phyloP scores from a whole-genome alignment of 2,888 invertebrate genomes.

The Lypha dubia region DNA sequence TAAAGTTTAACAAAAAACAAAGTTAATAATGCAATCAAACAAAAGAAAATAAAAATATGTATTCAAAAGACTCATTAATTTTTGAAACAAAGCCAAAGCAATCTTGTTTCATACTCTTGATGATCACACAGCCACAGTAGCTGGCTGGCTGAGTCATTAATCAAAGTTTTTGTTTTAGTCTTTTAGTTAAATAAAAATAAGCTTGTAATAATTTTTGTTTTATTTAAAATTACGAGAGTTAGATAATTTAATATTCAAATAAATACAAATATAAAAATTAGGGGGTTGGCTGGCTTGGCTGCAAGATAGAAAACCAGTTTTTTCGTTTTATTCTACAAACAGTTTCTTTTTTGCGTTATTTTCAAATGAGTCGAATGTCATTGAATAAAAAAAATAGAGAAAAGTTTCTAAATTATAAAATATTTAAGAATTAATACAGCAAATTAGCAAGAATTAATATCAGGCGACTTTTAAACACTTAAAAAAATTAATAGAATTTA shows the following conservation, averaged over 20 bases:
- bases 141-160: slow-evolving; percentile 69
- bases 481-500: neutral
- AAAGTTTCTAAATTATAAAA: slow-evolving; percentile 12
- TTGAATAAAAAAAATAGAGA: slow-evolving; percentile 30
- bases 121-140: slow-evolving; percentile 58
- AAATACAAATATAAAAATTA: slow-evolving; percentile 22
- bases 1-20: neutral
- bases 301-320: slow-evolving; percentile 44
- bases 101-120: slow-evolving; percentile 13
- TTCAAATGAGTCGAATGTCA: slow-evolving; percentile 29
- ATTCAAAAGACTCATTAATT: neutral
- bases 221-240: slow-evolving; percentile 58
- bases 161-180: slow-evolving; percentile 27
- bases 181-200: neutral
- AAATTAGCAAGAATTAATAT: neutral
- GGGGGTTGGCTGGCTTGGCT: slow-evolving; percentile 37
- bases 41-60: too few species aligned
- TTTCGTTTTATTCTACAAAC: neutral
- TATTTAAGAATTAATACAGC: neutral
- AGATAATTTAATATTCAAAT: slow-evolving; percentile 39
- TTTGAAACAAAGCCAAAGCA: neutral
- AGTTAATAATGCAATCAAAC: slow-evolving; percentile 25
- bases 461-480: neutral
- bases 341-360: neutral
- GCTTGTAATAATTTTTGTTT: slow-evolving; percentile 21